Evolutionary conservation across 2,888 invertebrate genomes (phyloP).

Genomic region (Gymnoscelis rufifasciata): DNA sequence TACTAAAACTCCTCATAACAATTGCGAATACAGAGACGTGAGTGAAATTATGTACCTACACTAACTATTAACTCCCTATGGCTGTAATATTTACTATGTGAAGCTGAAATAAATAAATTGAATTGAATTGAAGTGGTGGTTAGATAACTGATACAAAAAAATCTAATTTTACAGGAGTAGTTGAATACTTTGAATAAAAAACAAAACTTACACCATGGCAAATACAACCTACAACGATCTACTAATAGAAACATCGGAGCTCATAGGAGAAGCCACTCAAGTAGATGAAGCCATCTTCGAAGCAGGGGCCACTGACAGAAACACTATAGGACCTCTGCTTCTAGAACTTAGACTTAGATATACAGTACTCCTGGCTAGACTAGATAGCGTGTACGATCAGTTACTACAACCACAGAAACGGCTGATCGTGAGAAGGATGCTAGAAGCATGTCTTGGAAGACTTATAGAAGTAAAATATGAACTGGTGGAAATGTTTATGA

Average conservation of each 20-base stretch:
- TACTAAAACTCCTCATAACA: no score
- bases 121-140: no score
- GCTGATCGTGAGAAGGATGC: slow-evolving; percentile 83
- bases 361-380: slow-evolving; percentile 84
- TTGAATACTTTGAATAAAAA: no score
- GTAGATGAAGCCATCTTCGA: slow-evolving; percentile 81
- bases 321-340: slow-evolving; percentile 79
- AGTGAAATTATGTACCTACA: no score
- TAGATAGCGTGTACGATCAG: slow-evolving; percentile 93
- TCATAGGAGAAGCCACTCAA: slow-evolving; percentile 78
- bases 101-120: no score
- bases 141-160: no score
- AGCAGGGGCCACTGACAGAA: slow-evolving; percentile 79
- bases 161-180: no score
- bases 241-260: slow-evolving; percentile 79
- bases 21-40: no score
- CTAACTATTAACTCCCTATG: no score
- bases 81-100: no score
- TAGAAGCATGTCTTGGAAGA: slow-evolving; percentile 89
- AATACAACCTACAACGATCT: slow-evolving; percentile 85
- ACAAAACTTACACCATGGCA: slow-evolving; percentile 79
- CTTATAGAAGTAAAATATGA: slow-evolving; percentile 93
- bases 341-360: slow-evolving; percentile 90
- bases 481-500: slow-evolving; percentile 90
- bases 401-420: slow-evolving; percentile 96